These are phyloP conservation scores for Diplolepis rosae DNA, from an alignment of 2,888 invertebrate genomes.

Conservation along the genomic window DNA sequence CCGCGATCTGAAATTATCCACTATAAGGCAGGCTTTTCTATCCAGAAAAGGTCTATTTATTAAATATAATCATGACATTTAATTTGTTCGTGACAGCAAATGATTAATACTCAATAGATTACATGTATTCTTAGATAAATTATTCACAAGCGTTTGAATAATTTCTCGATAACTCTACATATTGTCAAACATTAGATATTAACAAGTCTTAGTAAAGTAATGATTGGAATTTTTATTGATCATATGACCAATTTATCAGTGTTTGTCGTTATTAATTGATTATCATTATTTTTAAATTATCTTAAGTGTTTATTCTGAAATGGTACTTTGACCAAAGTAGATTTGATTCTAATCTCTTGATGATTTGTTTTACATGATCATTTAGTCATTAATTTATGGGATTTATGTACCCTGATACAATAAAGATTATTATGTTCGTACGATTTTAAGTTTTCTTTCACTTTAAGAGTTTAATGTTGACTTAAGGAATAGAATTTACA, in stretches of 20 bases:
- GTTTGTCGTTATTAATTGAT: neutral
- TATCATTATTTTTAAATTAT: neutral
- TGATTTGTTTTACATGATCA: no score
- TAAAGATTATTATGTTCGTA: neutral
- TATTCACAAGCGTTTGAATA: neutral
- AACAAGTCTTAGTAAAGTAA: neutral
- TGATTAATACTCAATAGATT: neutral
- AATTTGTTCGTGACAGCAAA: neutral
- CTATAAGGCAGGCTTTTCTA: no score
- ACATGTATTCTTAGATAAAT: neutral
- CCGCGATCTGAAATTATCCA: no score
- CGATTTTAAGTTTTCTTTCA: no score
- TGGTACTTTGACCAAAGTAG: neutral
- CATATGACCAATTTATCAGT: neutral
- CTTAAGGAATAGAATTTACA: no score
- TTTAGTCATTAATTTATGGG: neutral
- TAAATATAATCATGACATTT: neutral
- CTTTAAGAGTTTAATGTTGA: no score
- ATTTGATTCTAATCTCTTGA: neutral
- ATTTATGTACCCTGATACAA: neutral
- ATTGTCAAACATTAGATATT: neutral
- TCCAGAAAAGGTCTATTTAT: no score
- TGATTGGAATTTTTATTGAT: neutral
- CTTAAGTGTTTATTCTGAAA: neutral
- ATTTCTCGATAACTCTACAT: neutral